Conservation (phyloP, 1,140 invertebrate species). For the Globodera ellingtonae region DNA sequence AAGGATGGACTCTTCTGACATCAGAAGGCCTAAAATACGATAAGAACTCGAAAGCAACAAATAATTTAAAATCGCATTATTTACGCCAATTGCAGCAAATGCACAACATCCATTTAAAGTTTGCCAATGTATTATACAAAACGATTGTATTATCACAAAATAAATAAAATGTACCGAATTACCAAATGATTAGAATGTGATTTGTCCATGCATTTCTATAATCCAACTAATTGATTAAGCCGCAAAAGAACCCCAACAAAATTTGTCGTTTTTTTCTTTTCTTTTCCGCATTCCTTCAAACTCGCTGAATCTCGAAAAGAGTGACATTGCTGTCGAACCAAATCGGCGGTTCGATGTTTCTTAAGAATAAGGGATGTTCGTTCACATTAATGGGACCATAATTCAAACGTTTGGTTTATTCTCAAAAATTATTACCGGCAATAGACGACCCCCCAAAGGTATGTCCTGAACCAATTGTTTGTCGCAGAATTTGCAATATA, state of each 20-base stretch:
- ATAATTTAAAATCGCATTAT: neutral
- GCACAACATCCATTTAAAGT: too few species aligned
- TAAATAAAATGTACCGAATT: neutral
- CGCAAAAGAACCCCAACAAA: neutral
- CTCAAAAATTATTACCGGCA: slow-evolving; percentile 78
- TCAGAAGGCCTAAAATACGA: neutral
- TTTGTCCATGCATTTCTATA: slow-evolving; percentile 11
- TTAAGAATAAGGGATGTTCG: slow-evolving; percentile 73
- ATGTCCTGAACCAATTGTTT: slow-evolving; percentile 94
- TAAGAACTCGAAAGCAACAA: neutral
- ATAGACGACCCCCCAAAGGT: slow-evolving; percentile 99
- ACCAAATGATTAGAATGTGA: neutral
- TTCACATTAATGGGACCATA: slow-evolving; percentile 98
- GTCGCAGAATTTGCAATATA: slow-evolving; percentile 98
- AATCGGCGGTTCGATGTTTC: slow-evolving; percentile 95
- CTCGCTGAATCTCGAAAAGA: slow-evolving; percentile 78
- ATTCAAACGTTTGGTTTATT: slow-evolving; percentile 98
- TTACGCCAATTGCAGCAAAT: too few species aligned
- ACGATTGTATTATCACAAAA: neutral
- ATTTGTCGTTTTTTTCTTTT: neutral
- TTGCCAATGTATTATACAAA: too few species aligned
- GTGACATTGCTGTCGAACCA: slow-evolving; percentile 99
- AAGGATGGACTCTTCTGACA: slow-evolving; percentile 5
- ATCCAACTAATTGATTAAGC: neutral
- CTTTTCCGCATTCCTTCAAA: slow-evolving; percentile 19